Evolutionary conservation across 1,140 invertebrate species (phyloP), one percentile per base, ranked within the genome.

Genomic region (Drosophila biarmipes): DNA sequence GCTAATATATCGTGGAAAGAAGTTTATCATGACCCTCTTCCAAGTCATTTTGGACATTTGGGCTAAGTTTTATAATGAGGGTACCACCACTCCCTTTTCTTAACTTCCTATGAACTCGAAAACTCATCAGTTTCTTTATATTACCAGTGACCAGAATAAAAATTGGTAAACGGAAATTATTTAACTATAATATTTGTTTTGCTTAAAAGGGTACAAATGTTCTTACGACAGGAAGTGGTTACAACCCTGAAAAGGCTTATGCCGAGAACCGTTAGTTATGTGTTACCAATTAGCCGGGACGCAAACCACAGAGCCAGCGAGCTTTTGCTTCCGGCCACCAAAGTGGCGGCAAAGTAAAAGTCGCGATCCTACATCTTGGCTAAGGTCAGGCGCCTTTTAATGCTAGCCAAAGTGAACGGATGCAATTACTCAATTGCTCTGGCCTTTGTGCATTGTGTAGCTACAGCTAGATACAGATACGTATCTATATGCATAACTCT

Each of bases 371-470:
- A 82, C 62, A 55, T 69, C 63, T 69, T 69, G 66, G 66, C 66
- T 71, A 71, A 71, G 67, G 67, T 71, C 67, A 71, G 64, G 51
- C 63, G 64, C 49, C 66, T 48, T 69, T 69, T 27, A 68, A 69
- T 38, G 67, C 66, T 69, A 31, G 58, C 46, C 59, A 87, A 85
- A 85, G 81, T 85, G 81, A 85, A 74, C 78, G 81, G 82, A 78
- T 81, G 73, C 73, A 87, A 57, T 77, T 66, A 80, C 79, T 81
- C 63, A 71, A 75, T 67, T 56, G 34, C 49, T 48, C 48, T 81
- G 81, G 73, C 80, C 80, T 82, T 79, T 77, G 54, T 58, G 29
- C 73, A 58, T 51, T 73, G 56, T 54, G 42, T 12, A n/a, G n/a
- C n/a, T n/a, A n/a, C n/a, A n/a, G n/a, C 7, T 35, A 21, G 46